Evolutionary conservation across 2,797 vertebrate species (phyloP).

Genomic region (Gypaetus barbatus): DNA sequence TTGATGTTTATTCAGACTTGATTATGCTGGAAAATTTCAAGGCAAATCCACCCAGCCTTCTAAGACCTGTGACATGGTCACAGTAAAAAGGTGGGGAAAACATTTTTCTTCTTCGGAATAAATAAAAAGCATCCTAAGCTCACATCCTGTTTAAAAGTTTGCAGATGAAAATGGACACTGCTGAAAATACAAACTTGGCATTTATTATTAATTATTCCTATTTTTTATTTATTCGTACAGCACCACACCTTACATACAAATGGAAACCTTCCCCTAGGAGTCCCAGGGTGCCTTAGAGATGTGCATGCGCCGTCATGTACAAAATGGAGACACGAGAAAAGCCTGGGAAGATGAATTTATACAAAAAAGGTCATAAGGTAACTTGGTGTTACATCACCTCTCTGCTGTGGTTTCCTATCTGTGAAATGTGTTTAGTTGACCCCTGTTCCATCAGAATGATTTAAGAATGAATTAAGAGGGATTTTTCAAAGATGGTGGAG

Average conservation of each 20-base stretch:
- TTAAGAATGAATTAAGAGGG: background rate
- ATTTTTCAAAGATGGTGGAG: background rate
- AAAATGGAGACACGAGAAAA: background rate
- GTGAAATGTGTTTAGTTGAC: background rate
- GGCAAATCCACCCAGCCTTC: background rate
- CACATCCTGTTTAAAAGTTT: background rate
- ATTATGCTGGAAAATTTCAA: background rate
- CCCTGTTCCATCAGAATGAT: background rate
- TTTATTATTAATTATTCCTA: background rate
- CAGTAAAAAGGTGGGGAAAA: background rate
- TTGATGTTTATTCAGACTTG: background rate
- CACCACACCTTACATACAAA: background rate
- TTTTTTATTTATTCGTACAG: background rate
- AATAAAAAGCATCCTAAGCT: background rate
- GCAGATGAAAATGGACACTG: background rate
- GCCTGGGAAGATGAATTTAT: background rate
- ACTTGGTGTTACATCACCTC: background rate
- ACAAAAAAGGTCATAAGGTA: background rate
- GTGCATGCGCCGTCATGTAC: accelerated
- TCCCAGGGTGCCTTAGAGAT: background rate
- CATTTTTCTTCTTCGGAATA: background rate
- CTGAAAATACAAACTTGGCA: background rate
- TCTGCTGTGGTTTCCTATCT: background rate
- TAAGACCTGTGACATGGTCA: background rate
- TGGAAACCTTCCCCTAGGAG: background rate